phyloP scores from a whole-genome alignment of 1,140 invertebrate genomes.

The Aphelinus certus region DNA sequence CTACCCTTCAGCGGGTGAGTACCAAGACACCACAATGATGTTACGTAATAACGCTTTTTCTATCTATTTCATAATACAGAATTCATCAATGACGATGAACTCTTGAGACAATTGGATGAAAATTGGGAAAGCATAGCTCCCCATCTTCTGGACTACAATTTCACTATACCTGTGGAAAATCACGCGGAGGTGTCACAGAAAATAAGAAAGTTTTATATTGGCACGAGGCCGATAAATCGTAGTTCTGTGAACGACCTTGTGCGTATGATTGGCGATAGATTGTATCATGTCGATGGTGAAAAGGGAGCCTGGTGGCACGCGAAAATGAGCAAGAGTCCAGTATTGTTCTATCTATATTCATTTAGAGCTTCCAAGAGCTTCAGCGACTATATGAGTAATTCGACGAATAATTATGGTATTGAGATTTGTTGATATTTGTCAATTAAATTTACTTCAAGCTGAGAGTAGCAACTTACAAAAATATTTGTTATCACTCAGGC shows the following conservation, averaged over 20 bases:
- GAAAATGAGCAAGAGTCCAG: not conserved
- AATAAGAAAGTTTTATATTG: conserved; percentile 20
- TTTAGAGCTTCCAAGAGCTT: conserved; percentile 1
- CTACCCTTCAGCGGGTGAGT: conserved; percentile 6
- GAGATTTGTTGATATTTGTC: too few species aligned
- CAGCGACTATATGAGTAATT: not conserved
- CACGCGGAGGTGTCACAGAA: not conserved
- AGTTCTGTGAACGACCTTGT: not conserved
- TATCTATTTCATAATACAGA: not conserved
- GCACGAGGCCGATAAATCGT: conserved; percentile 41
- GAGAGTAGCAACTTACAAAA: too few species aligned
- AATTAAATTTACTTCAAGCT: too few species aligned
- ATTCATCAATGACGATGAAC: not conserved
- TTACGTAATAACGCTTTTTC: too few species aligned
- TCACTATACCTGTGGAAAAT: conserved; percentile 10
- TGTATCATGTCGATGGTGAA: not conserved
- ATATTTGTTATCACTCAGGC: not conserved
- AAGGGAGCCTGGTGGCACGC: not conserved
- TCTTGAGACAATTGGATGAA: conserved; percentile 2
- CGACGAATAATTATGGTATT: conserved; percentile 61
- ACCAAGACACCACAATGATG: too few species aligned
- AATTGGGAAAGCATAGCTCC: conserved; percentile 26
- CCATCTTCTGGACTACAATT: conserved; percentile 17
- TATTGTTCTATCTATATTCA: not conserved
- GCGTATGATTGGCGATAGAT: not conserved